Conservation (phyloP, 2,113 vertebrate genomes). For the Dermatemys mawii region DNA sequence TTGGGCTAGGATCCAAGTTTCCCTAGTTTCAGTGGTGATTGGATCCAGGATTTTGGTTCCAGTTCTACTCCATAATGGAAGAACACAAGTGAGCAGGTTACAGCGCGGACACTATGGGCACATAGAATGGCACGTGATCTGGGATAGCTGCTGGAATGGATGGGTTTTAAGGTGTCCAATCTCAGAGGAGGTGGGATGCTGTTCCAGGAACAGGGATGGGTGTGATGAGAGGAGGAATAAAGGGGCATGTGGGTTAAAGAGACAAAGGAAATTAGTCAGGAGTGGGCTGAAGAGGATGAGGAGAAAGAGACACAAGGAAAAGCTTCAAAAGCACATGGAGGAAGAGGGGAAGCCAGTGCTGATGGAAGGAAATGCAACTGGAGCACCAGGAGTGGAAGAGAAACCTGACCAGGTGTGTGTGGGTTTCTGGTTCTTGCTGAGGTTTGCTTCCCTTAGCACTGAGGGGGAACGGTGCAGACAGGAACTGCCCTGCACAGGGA, state of each 20-base stretch:
- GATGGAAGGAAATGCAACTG: too few relatives aligned
- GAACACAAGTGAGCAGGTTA: too few relatives aligned
- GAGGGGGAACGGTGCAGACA: not conserved
- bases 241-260: not conserved
- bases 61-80: too few relatives aligned
- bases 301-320: not conserved
- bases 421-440: not conserved
- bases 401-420: accelerated
- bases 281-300: not conserved
- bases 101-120: too few relatives aligned
- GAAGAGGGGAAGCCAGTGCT: not conserved
- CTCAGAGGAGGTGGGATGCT: not conserved
- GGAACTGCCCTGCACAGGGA: not conserved
- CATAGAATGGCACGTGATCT: too few relatives aligned
- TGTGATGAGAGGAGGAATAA: not conserved
- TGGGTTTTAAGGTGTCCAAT: not conserved
- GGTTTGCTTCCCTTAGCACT: not conserved
- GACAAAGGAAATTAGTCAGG: not conserved
- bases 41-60: too few relatives aligned
- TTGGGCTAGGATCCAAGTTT: too few relatives aligned
- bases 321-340: not conserved
- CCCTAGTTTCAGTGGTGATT: too few relatives aligned
- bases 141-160: not conserved
- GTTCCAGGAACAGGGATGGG: not conserved
- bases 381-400: not conserved